phyloP scores from a whole-genome alignment of 2,797 vertebrate species.

The Parotocinclus haroldoi region DNA sequence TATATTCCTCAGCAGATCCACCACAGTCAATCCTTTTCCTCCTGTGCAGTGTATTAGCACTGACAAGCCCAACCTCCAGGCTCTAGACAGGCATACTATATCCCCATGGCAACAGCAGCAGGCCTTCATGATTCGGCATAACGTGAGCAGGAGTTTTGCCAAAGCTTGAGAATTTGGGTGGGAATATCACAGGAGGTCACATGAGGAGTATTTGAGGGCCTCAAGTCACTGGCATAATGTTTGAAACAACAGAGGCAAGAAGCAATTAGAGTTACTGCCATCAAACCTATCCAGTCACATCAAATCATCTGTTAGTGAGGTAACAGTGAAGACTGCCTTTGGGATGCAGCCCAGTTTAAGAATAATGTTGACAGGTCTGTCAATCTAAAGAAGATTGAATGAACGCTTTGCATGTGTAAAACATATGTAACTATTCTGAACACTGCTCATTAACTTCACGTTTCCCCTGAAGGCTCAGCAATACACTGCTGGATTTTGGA shows the following conservation, averaged over 20 bases:
- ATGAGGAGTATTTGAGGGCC: slow-evolving; percentile 26
- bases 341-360: too few relatives aligned
- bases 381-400: too few relatives aligned
- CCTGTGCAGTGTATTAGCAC: slow-evolving; percentile 43
- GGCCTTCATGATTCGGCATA: slow-evolving; percentile 69
- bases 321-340: too few relatives aligned
- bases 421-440: too few relatives aligned
- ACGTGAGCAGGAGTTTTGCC: slow-evolving; percentile 75
- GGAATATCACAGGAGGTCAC: slow-evolving; percentile 45
- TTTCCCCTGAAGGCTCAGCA: too few relatives aligned
- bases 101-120: slow-evolving; percentile 81
- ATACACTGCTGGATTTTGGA: too few relatives aligned
- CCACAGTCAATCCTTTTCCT: slow-evolving; percentile 18
- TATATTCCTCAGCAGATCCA: slow-evolving; percentile 19
- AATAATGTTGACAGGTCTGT: too few relatives aligned
- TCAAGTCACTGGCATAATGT: slow-evolving; percentile 17
- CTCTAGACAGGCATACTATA: slow-evolving; percentile 69
- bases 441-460: too few relatives aligned
- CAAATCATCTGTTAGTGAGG: too few relatives aligned
- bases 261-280: slow-evolving; percentile 21
- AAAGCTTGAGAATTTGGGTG: slow-evolving; percentile 72
- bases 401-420: too few relatives aligned
- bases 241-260: slow-evolving; percentile 17
- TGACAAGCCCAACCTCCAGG: slow-evolving; percentile 72
- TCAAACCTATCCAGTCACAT: slow-evolving; percentile 1